Base-by-base conservation (phyloP, 64 coral and sea anemone species). In the Acropora tenuis region DNA sequence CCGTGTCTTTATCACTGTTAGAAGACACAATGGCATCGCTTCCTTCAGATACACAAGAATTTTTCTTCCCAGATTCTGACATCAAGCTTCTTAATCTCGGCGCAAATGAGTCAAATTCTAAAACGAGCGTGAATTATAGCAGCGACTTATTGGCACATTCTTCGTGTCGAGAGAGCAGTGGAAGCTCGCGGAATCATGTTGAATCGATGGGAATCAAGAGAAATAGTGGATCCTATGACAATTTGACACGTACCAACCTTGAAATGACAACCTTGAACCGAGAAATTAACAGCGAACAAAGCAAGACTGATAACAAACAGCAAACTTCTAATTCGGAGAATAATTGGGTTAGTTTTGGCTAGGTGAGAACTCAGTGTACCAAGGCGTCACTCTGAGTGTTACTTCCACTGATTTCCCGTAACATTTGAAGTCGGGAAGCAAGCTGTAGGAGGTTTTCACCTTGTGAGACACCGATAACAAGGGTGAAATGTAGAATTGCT, bases 11-110 rank as follows among this genome's bases (percentile, higher is more conserved):
- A 16, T 84, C 84, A 41, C 80, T 92, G 44, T 55, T 87, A 55
- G 75, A 66, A 69, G 91, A 92, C 61, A 92, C 80, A 16, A 52
- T 92, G 61, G 83, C 17, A 12, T 87, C 91, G n/a, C 91, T 92
- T 45, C 79, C 79, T 12, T 15, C 67, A 84, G 89, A 91, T 44
- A 73, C 57, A 1, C 65, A 91, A 20, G 80, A 75, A 46, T 91
- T 91, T 84, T 84, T 91, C 61, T 85, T 85, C 43, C 30, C 82
- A 0, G 65, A 85, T 1, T 20, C 82, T 12, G 82, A 85, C 1
- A 47, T 84, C 8, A 84, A 69, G 3, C 68, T 59, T 15, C 17
- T 85, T 48, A 30, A 67, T 16, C 43, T 85, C 61, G 12, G 17
- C 71, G 8, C 17, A 42, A 58, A 43, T 12, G 58, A 40, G 67